Conservation (phyloP, 2,888 invertebrate species). For the Leptopterna dolabrata region DNA sequence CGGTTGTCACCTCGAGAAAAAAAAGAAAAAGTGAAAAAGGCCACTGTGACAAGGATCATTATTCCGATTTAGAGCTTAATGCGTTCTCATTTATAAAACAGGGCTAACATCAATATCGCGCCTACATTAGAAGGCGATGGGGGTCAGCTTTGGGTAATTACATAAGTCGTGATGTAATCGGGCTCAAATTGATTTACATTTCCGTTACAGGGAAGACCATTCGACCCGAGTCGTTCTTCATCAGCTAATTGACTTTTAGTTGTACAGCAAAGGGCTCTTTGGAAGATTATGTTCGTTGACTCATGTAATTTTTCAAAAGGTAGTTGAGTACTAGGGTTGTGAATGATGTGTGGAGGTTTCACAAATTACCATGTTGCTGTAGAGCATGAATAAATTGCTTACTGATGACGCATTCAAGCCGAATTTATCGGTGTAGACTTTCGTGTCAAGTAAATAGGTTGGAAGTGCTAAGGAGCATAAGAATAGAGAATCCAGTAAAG, state of each 20-base stretch:
- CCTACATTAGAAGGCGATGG: neutral
- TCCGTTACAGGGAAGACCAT: neutral
- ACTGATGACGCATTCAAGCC: too few relatives aligned
- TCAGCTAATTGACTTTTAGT: slow-evolving; percentile 1
- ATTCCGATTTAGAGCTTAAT: slow-evolving; percentile 19
- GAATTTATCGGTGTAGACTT: too few relatives aligned
- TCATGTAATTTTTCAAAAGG: too few relatives aligned
- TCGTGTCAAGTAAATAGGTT: too few relatives aligned
- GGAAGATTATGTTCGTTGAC: too few relatives aligned
- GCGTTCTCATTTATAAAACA: slow-evolving; percentile 21
- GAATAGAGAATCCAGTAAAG: too few relatives aligned
- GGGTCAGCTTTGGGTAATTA: slow-evolving; percentile 8
- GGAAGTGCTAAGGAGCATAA: too few relatives aligned
- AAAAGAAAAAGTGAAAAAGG: neutral
- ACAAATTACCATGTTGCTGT: too few relatives aligned
- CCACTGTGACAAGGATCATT: slow-evolving; percentile 13
- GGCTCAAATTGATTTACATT: neutral
- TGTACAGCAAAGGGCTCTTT: neutral
- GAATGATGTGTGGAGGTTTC: too few relatives aligned
- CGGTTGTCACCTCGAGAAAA: slow-evolving; percentile 14
- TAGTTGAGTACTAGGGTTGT: too few relatives aligned
- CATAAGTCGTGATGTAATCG: slow-evolving; percentile 9
- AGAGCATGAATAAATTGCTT: too few relatives aligned
- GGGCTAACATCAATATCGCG: neutral
- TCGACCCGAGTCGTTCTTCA: neutral